A percentile compares a stretch with the other conserved stretches of the same genome.
Evolutionary conservation across 2,113 vertebrate genomes (phyloP).

Genomic region (Mobula hypostoma): DNA sequence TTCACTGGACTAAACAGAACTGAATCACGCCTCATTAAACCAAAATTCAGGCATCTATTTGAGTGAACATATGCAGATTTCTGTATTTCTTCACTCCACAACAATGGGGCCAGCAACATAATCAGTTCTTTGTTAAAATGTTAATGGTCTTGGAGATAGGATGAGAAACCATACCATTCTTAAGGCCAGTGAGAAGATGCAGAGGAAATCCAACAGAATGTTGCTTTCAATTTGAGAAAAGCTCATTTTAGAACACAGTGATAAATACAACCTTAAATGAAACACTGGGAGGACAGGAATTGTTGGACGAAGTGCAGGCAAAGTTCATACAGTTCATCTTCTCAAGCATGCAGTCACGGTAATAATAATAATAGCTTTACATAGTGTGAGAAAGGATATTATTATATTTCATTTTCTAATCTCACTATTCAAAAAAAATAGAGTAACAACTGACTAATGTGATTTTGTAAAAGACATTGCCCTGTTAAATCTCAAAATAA

Average conservation of each 20-base stretch:
- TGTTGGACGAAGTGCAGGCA: neutral
- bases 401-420: neutral
- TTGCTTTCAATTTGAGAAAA: neutral
- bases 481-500: constrained; percentile 11
- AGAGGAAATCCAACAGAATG: neutral
- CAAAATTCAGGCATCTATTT: neutral
- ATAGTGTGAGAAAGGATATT: neutral
- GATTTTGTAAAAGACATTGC: neutral
- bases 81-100: neutral
- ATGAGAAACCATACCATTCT: neutral
- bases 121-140: neutral
- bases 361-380: neutral
- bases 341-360: neutral
- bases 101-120: neutral
- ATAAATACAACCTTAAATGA: neutral
- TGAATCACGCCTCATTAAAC: neutral
- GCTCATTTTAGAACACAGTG: neutral
- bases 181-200: neutral
- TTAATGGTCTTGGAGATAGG: neutral
- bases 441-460: too few relatives aligned
- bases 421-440: neutral
- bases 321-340: neutral
- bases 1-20: neutral
- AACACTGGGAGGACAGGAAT: neutral
- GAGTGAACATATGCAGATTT: neutral